phyloP scores from a whole-genome alignment of 53 echinoderm and acorn worm species.

The Paracentrotus lividus region DNA sequence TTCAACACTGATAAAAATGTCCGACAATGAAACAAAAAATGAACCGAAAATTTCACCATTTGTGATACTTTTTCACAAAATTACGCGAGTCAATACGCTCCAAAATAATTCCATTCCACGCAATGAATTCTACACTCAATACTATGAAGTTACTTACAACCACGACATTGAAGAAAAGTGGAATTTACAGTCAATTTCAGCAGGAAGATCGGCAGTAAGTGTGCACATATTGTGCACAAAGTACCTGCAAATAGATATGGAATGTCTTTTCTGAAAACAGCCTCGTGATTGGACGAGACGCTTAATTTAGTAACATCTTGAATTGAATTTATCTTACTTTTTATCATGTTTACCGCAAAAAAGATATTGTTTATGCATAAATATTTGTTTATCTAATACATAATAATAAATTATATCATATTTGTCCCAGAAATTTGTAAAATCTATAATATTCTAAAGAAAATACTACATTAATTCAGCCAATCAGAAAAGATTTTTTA shows the following conservation, averaged over 20 bases:
- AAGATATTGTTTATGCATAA: not conserved
- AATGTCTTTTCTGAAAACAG: not conserved
- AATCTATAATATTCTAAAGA: too few species aligned
- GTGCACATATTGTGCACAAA: conserved; percentile 36
- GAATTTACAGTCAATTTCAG: conserved; percentile 39
- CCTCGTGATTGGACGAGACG: not conserved
- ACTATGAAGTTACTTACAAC: conserved; percentile 39
- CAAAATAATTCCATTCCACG: not conserved
- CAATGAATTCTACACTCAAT: not conserved
- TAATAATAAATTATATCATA: too few species aligned
- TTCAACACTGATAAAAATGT: conserved; percentile 32
- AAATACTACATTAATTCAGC: not conserved
- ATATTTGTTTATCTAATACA: too few species aligned
- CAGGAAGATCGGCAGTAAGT: not conserved
- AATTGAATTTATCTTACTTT: not conserved
- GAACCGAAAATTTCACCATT: conserved; percentile 59
- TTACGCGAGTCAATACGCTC: not conserved
- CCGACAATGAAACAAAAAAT: conserved; percentile 42
- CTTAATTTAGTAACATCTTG: not conserved
- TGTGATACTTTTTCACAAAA: conserved; percentile 50
- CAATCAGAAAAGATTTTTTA: conserved; percentile 1
- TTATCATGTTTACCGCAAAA: not conserved
- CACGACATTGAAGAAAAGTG: conserved; percentile 51
- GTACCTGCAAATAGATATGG: not conserved
- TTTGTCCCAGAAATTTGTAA: not conserved